Conservation (phyloP, 2,888 invertebrate genomes). For the Alsophila aescularia region DNA sequence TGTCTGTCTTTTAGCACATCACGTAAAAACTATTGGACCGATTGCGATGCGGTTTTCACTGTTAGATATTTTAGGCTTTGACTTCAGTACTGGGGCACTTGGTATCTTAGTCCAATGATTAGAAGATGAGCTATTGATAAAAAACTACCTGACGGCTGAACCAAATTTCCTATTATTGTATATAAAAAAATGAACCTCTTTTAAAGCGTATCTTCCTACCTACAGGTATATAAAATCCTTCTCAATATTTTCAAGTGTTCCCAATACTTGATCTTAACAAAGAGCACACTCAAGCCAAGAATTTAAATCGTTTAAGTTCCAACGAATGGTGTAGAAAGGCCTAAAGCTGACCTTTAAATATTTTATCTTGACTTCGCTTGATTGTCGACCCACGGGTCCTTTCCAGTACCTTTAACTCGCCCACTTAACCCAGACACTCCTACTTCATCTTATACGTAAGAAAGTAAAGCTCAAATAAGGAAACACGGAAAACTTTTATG, state of each 20-base stretch:
- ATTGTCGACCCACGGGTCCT: conserved; percentile 77
- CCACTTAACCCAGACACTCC: conserved; percentile 62
- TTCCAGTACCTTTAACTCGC: conserved; percentile 64
- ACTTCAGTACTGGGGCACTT: too few species aligned
- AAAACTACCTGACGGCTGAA: too few species aligned
- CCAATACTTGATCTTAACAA: conserved; percentile 31
- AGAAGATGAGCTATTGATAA: too few species aligned
- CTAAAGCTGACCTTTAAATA: conserved; percentile 79
- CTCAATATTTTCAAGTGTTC: conserved; percentile 30
- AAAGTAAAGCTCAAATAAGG: conserved; percentile 54
- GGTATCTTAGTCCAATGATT: too few species aligned
- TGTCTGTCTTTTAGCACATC: too few species aligned
- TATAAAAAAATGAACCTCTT: too few species aligned
- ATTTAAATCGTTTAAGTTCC: conserved; percentile 67
- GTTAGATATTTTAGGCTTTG: too few species aligned
- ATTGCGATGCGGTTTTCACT: too few species aligned
- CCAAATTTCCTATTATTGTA: too few species aligned
- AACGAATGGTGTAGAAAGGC: conserved; percentile 59
- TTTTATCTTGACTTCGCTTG: conserved; percentile 79
- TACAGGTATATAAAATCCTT: conserved; percentile 14
- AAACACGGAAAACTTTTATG: conserved; percentile 58
- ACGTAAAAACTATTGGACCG: too few species aligned
- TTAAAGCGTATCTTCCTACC: background rate
- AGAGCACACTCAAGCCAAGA: conserved; percentile 53
- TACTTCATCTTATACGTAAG: conserved; percentile 51